Evolutionary conservation across 1,140 invertebrate genomes (phyloP).

Genomic region (Lucilia cuprina): DNA sequence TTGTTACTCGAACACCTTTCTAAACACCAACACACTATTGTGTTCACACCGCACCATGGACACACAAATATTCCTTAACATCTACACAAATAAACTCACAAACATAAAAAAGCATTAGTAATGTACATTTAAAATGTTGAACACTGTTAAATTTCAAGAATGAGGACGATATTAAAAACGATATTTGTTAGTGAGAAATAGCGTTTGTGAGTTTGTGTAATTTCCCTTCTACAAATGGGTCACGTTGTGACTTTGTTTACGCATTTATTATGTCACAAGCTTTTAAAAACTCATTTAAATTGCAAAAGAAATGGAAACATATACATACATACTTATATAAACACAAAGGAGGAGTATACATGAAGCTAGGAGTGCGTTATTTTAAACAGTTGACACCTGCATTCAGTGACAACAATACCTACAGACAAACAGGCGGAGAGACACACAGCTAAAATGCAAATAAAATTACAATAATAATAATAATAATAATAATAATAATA

Average conservation of each 20-base stretch:
- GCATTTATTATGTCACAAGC: conserved; percentile 7
- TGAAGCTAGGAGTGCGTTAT: not conserved
- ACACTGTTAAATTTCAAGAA: not conserved
- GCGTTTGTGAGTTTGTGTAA: not conserved
- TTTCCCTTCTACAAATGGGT: not conserved
- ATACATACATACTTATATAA: not conserved
- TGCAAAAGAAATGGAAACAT: not conserved
- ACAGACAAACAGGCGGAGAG: not conserved
- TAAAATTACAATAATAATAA: not conserved
- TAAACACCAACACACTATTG: not conserved
- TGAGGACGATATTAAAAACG: not conserved
- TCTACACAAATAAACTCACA: not conserved
- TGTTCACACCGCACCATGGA: not conserved
- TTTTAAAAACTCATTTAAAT: conserved; percentile 18
- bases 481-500: not conserved
- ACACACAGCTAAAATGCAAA: not conserved
- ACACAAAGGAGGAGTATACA: not conserved
- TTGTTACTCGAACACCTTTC: not conserved
- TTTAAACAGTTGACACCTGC: conserved; percentile 9
- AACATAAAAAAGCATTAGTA: not conserved
- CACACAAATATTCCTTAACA: not conserved
- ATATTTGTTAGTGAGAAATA: not conserved
- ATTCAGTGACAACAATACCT: not conserved
- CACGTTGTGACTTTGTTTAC: conserved; percentile 11
- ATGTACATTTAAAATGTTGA: not conserved